Conservation (phyloP, 2,797 vertebrate species). For the Varecia variegata region DNA sequence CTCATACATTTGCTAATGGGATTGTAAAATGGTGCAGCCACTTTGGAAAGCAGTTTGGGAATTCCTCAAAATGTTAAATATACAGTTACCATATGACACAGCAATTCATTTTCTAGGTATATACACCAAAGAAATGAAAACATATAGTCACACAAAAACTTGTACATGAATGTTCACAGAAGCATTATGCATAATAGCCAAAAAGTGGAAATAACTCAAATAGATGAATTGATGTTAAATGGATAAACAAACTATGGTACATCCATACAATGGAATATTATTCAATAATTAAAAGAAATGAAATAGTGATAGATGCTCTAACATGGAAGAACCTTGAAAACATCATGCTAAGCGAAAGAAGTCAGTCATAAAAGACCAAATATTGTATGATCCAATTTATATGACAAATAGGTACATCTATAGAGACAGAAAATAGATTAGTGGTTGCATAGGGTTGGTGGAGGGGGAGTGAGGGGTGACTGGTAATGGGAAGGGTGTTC, state of each 20-base stretch:
- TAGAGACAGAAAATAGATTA: background rate
- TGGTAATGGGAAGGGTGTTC: background rate
- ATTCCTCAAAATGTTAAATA: constrained; percentile 4
- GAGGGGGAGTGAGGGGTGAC: background rate
- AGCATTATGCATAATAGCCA: background rate
- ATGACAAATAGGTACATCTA: background rate
- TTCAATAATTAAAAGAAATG: background rate
- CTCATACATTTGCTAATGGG: background rate
- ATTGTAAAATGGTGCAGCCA: background rate
- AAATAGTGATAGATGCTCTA: background rate
- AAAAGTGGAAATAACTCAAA: background rate
- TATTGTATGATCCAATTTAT: background rate
- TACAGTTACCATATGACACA: background rate
- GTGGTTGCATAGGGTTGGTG: background rate
- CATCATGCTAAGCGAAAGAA: background rate
- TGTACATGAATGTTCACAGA: background rate
- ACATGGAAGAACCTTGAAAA: background rate
- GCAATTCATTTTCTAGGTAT: background rate
- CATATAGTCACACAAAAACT: background rate
- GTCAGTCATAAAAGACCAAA: background rate
- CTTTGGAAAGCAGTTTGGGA: background rate
- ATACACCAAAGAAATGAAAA: background rate
- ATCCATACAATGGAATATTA: background rate
- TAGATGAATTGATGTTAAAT: background rate
- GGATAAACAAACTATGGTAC: background rate